Percentiles rank a stretch among this genome's conserved stretches.
phyloP scores from a whole-genome alignment of 2,113 vertebrate genomes.

The Naja naja region DNA sequence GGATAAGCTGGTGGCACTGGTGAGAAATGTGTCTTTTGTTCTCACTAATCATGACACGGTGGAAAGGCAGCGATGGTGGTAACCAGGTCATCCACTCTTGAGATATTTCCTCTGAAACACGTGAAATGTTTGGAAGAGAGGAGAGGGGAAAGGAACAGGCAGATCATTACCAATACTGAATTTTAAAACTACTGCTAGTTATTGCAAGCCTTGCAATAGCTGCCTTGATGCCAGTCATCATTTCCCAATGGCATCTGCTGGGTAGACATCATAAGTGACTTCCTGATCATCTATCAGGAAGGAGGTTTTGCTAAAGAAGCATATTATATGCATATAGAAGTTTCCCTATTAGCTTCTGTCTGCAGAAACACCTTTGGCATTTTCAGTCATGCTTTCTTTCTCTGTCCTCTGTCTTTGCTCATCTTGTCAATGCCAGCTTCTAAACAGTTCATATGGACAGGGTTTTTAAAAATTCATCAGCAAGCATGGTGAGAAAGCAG shows the following conservation, averaged over 20 bases:
- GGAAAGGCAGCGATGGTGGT: accelerated
- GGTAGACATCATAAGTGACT: not conserved
- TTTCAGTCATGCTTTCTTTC: not conserved
- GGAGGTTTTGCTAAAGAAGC: not conserved
- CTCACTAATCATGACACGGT: not conserved
- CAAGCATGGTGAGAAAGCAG: not conserved
- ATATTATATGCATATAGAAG: no score
- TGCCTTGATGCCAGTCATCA: not conserved
- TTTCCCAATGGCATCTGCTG: not conserved
- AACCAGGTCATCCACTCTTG: not conserved
- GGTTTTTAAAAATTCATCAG: not conserved
- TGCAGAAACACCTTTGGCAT: not conserved
- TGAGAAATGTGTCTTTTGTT: constrained; percentile 36
- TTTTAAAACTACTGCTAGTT: not conserved
- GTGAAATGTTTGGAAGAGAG: not conserved
- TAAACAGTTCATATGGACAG: not conserved
- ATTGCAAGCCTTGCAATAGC: not conserved
- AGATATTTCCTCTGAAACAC: not conserved
- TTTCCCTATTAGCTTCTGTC: not conserved
- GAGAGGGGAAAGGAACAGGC: not conserved
- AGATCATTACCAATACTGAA: not conserved
- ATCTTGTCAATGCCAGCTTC: not conserved
- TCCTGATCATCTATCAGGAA: not conserved
- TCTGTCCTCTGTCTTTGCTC: not conserved
- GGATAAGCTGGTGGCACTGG: constrained; percentile 53